Base-by-base conservation (phyloP, 2,888 invertebrate genomes). In the Anorthoa munda region DNA sequence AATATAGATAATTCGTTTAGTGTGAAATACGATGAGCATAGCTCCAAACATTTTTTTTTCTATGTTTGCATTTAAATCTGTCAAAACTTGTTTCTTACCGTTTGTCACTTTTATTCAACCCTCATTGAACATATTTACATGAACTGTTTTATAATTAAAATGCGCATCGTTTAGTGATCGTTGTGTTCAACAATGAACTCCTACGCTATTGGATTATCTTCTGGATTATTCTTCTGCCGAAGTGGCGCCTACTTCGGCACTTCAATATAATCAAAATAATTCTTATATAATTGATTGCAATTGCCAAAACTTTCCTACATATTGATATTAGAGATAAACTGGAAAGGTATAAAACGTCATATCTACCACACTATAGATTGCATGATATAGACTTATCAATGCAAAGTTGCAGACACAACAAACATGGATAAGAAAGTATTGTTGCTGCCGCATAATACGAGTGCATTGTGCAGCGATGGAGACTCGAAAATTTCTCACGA, bases 401-500 rank as follows among this genome's bases (percentile, higher is more conserved):
- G 7, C 18, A 48, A 56, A 56, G 2, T 46, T 48, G 48, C 66
- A 79, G 79, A 59, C 79, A 66, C 56, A 71, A 79, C 64, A 75
- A 59, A 66, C n/a, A 9, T 45, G 56, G 64, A 76, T 72, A 68
- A 61, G 56, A 67, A 79, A 56, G 59, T 65, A 67, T 48, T 21
- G 51, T 58, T 58, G 55, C 45, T 23, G 46, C 5, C 45, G 46
- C 45, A 18, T 51, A 58, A 56, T 18, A 59, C 53, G 21, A 46
- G n/a, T 66, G 48, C 13, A 63, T 77, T 69, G 59, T 75, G 23
- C 58, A 39, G 18, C 26, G n/a, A 31, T 18, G 26, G 2, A 46
- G 51, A 53, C 46, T 59, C 18, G 15, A 81, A 48, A 72, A 70
- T 66, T 79, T 81, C 67, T 70, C 66, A 79, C 72, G 66, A 71